Conservation (phyloP, 1,140 invertebrate species). For the Phenacoccus solenopsis region DNA sequence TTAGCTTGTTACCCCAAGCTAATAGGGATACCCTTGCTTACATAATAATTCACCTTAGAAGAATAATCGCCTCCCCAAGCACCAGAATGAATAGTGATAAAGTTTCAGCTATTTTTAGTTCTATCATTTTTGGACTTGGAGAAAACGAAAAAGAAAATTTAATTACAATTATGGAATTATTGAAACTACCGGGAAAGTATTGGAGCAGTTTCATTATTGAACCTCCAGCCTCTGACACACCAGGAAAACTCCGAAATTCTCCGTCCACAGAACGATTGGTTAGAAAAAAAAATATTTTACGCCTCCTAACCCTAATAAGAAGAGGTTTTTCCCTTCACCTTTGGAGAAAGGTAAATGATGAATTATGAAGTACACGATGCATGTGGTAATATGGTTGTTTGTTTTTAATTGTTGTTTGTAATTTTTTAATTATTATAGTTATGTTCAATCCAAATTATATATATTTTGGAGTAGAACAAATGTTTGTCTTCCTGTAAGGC, state of each 20-base stretch:
- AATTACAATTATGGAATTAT: neutral
- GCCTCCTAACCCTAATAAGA: no score
- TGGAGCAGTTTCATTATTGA: neutral
- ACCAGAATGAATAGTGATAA: neutral
- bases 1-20: slow-evolving; percentile 61
- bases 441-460: no score
- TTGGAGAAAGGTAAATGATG: no score
- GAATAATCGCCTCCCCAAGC: neutral
- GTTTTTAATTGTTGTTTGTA: no score
- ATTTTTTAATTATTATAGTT: no score
- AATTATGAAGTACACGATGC: no score
- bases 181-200: neutral
- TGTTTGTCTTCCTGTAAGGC: no score
- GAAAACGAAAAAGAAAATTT: neutral
- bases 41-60: slow-evolving; percentile 66
- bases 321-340: neutral
- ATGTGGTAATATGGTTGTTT: no score
- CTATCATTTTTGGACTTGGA: neutral
- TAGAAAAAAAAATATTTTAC: no score
- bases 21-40: slow-evolving; percentile 81
- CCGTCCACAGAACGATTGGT: neutral
- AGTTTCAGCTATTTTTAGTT: neutral
- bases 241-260: neutral
- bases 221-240: neutral
- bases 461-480: no score